phyloP scores from a whole-genome alignment of 1,140 invertebrate genomes.

The Epicauta chinensis region DNA sequence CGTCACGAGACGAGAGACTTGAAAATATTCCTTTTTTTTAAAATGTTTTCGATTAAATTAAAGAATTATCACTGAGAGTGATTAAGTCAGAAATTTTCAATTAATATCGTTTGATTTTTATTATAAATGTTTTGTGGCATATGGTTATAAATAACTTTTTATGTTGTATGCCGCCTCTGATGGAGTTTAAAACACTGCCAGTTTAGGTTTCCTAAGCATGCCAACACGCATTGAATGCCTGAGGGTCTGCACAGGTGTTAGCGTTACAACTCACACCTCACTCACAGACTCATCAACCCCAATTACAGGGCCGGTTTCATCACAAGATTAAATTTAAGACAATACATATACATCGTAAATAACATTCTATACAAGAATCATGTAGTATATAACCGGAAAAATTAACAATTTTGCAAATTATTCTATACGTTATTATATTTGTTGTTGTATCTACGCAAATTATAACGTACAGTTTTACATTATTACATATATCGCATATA shows the following conservation, averaged over 20 bases:
- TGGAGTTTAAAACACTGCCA: slow-evolving; percentile 19
- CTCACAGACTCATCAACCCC: slow-evolving; percentile 27
- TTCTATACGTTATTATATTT: slow-evolving; percentile 5
- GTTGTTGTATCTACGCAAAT: too few relatives aligned
- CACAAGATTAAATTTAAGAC: slow-evolving; percentile 39
- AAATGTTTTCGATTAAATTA: too few relatives aligned
- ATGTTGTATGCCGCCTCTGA: slow-evolving; percentile 18
- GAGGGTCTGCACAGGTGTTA: slow-evolving; percentile 31
- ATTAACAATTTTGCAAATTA: slow-evolving; percentile 5
- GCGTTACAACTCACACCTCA: slow-evolving; percentile 30
- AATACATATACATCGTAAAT: slow-evolving; percentile 24
- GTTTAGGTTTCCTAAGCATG: slow-evolving; percentile 26
- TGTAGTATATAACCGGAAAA: slow-evolving; percentile 11
- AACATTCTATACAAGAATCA: slow-evolving; percentile 16
- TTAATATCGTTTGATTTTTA: slow-evolving; percentile 15
- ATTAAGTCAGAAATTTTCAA: slow-evolving; percentile 14
- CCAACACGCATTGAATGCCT: slow-evolving; percentile 28
- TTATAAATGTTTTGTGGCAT: slow-evolving; percentile 22
- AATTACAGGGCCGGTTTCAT: slow-evolving; percentile 31
- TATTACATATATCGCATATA: slow-evolving; percentile 7
- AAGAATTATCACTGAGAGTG: slow-evolving; percentile 11
- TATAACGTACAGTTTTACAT: slow-evolving; percentile 5
- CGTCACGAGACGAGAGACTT: too few relatives aligned
- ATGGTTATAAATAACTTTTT: slow-evolving; percentile 26
- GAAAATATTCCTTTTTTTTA: too few relatives aligned